Base-by-base conservation (phyloP, 1,140 invertebrate species). In the Steinernema khuongi region DNA sequence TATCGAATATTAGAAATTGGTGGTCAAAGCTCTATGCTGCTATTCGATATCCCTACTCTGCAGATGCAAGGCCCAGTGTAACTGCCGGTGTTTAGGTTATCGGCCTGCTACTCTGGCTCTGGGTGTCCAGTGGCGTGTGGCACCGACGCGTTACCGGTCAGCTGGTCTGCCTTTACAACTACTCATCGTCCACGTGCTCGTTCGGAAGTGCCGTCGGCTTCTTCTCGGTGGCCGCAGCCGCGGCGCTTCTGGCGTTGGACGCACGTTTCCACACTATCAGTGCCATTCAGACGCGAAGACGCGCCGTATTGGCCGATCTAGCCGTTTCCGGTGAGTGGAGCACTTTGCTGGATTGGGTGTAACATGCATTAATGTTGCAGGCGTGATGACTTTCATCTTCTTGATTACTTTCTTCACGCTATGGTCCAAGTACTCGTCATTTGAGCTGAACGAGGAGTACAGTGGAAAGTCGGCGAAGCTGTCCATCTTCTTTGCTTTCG, bases 81-180 rank as follows among this genome's bases (percentile, higher is more conserved):
- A n/a, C n/a, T n/a, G n/a, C n/a, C n/a, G n/a, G n/a, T 7, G 14
- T 60, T 41, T 60, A 60, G 50, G 50, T 22, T 14, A 26, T 60
- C 50, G 50, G 50, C 14, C 50, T 60, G 26, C 19, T 60, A 4
- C 22, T 60, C 4, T 60, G 50, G 50, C 50, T 60, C 4, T 60
- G 50, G 50, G 50, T 60, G 19, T 14, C 50, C 4, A 22, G 50
- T 22, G 50, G 50, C 26, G 50, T 60, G 50, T 60, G 50, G 50
- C 50, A 60, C 26, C 11, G 22, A 26, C 50, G 50, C 4, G 4
- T 60, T 11, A 22, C 14, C 26, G 50, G 50, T 60, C 50, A 60
- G 50, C 50, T 60, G 50, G 50, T 60, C 50, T 60, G 50, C 19
- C 50, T 60, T 60, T 60, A 60, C 50, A 60, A 60, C 50, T 60